These are phyloP conservation scores for Nothocercus julius DNA, from an alignment of 2,113 vertebrate genomes.

Conservation along the genomic window DNA sequence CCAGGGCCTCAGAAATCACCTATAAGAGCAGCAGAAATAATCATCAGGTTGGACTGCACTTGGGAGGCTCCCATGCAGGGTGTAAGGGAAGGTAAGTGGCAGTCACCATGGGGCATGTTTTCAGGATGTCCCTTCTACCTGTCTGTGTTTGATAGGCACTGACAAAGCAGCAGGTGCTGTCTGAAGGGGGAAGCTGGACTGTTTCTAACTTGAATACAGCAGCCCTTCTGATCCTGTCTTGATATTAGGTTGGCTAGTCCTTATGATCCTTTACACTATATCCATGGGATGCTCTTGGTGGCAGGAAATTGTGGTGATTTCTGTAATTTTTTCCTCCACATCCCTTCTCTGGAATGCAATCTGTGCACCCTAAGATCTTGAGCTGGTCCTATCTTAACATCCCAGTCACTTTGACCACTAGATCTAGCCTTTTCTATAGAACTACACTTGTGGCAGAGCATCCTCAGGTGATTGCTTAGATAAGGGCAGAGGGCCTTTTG, in stretches of 20 bases:
- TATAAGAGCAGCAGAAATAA: neutral
- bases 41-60: neutral
- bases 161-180: neutral
- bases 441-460: neutral
- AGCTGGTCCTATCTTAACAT: neutral
- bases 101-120: neutral
- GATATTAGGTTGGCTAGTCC: neutral
- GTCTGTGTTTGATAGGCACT: neutral
- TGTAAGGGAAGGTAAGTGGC: neutral
- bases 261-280: neutral
- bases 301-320: neutral
- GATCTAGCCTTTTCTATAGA: neutral
- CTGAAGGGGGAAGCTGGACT: neutral
- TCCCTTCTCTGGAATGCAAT: neutral
- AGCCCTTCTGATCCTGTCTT: neutral
- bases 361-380: neutral
- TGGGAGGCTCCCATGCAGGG: neutral
- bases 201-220: neutral
- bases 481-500: neutral
- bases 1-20: constrained; percentile 61
- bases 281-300: neutral
- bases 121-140: neutral
- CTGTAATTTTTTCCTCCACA: neutral
- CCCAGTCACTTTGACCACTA: neutral
- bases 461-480: neutral